A percentile compares a stretch with the other conserved stretches of the same genome.
Evolutionary conservation across 2,888 invertebrate genomes (phyloP).

Genomic region (Drosophila pseudotalamancana): DNA sequence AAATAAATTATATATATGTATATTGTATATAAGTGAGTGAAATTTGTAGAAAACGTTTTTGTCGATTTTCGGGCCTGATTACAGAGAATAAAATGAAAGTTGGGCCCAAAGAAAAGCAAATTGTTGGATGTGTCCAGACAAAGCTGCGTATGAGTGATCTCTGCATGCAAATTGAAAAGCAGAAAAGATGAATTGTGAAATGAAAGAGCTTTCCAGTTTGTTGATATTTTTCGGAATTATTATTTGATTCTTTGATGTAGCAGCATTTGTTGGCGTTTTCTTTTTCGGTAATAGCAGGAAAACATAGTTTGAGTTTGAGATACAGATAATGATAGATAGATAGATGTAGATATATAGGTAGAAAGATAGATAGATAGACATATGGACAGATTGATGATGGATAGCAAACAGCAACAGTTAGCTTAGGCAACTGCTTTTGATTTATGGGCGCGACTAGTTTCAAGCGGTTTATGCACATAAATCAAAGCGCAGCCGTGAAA

Average conservation of each 20-base stretch:
- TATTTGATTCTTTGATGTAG: conserved; percentile 78
- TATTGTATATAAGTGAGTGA: conserved; percentile 61
- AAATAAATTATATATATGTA: conserved; percentile 4
- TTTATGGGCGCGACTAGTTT: conserved; percentile 81
- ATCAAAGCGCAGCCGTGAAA: conserved; percentile 61
- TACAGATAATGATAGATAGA: conserved; percentile 39
- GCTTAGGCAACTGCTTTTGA: conserved; percentile 50
- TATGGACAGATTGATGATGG: conserved; percentile 43
- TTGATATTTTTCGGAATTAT: conserved; percentile 69
- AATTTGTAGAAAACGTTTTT: conserved; percentile 67
- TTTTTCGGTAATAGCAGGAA: conserved; percentile 61
- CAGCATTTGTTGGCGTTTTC: conserved; percentile 68
- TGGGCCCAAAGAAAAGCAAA: conserved; percentile 60
- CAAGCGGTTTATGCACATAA: conserved; percentile 76
- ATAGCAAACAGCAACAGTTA: conserved; percentile 46
- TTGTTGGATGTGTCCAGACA: conserved; percentile 42
- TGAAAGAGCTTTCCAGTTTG: conserved; percentile 26
- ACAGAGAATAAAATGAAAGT: conserved; percentile 67
- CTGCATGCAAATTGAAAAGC: conserved; percentile 54
- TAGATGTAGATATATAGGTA: conserved; percentile 38
- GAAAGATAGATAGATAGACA: conserved; percentile 28
- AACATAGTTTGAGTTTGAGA: conserved; percentile 40
- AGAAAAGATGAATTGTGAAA: conserved; percentile 24
- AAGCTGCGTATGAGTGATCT: conserved; percentile 65
- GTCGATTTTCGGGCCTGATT: conserved; percentile 57